Conservation (phyloP, 2,888 invertebrate species). For the Tipula vernalis region DNA sequence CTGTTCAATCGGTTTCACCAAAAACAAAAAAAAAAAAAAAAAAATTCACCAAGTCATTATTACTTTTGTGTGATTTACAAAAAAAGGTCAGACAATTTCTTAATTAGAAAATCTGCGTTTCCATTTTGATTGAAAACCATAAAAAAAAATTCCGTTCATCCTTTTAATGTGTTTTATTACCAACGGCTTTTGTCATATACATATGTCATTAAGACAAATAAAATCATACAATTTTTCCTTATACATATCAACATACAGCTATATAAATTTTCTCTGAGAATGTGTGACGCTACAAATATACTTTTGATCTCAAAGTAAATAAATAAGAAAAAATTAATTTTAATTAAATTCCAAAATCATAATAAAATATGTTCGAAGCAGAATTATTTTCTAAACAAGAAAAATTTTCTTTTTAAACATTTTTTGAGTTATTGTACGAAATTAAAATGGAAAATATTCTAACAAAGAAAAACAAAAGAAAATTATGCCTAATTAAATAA, state of each 20-base stretch:
- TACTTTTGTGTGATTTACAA: neutral
- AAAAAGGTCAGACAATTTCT: neutral
- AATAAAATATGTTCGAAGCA: neutral
- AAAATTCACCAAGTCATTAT: neutral
- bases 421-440: neutral
- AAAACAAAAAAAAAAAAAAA: too few relatives aligned
- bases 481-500: neutral
- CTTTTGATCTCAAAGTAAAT: neutral
- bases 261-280: too few relatives aligned
- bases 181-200: neutral
- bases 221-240: neutral
- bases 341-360: neutral
- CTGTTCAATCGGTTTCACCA: too few relatives aligned
- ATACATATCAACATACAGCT: neutral
- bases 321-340: neutral
- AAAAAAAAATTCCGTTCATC: neutral
- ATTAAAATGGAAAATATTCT: neutral
- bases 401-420: neutral
- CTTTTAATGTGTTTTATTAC: neutral
- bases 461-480: neutral
- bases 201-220: too few relatives aligned
- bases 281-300: too few relatives aligned
- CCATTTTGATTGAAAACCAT: neutral
- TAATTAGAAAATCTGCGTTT: neutral
- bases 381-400: neutral